Percentiles rank a stretch among this genome's conserved stretches.
Conservation (phyloP, 2,113 vertebrate species). For the Caretta caretta region DNA sequence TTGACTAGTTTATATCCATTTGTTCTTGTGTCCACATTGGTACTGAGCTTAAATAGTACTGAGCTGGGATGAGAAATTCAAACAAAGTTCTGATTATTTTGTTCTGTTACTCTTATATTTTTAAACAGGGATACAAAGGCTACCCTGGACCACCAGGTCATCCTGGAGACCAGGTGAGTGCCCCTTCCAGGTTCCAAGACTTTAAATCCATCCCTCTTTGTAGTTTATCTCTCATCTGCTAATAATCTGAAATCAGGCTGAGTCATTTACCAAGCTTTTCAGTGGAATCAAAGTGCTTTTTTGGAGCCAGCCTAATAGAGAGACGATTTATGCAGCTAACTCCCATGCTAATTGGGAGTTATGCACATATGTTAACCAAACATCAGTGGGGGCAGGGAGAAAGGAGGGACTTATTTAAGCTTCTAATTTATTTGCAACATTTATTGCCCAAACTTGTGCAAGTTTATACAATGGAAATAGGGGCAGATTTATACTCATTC, state of each 20-base stretch:
- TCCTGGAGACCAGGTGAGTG: conserved; percentile 94
- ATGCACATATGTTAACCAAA: neutral
- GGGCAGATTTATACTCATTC: neutral
- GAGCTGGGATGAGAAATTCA: neutral
- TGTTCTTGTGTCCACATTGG: too few relatives aligned
- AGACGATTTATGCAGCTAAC: neutral
- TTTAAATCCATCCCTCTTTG: too few relatives aligned
- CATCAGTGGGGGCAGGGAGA: neutral
- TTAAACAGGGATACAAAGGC: conserved; percentile 91
- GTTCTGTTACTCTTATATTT: rapidly evolving
- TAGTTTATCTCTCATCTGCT: neutral
- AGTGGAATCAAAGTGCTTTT: neutral
- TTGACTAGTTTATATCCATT: too few relatives aligned
- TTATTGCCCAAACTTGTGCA: neutral
- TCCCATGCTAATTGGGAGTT: neutral
- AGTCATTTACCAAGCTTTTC: neutral
- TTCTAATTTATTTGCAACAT: conserved; percentile 26
- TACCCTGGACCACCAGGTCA: conserved; percentile 93
- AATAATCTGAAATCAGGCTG: neutral
- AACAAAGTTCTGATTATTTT: neutral
- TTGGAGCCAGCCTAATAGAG: neutral
- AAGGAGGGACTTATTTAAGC: neutral
- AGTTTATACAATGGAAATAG: neutral
- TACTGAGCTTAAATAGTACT: too few relatives aligned
- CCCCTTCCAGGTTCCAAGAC: neutral